These are phyloP conservation scores for Marisa cornuarietis DNA, from an alignment of 1,140 invertebrate genomes.

Conservation along the genomic window DNA sequence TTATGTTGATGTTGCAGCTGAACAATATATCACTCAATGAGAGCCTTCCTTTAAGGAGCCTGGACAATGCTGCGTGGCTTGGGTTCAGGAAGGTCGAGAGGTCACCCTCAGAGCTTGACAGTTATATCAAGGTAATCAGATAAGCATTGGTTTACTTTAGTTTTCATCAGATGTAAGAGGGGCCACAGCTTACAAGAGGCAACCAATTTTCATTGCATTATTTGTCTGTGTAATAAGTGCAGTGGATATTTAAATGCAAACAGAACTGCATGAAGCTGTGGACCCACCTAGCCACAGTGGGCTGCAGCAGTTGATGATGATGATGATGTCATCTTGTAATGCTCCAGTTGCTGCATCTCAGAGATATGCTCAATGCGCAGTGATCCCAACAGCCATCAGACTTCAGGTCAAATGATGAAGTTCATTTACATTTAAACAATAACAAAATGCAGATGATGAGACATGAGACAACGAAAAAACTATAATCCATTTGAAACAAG, in stretches of 20 bases:
- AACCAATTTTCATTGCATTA: no score
- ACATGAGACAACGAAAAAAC: no score
- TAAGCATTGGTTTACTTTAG: no score
- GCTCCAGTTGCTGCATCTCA: no score
- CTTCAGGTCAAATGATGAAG: no score
- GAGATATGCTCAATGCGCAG: no score
- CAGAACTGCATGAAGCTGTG: not conserved
- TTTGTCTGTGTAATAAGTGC: not conserved
- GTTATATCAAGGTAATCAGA: conserved; percentile 58
- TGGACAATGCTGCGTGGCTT: conserved; percentile 89
- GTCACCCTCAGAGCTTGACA: conserved; percentile 35
- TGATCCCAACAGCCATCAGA: no score
- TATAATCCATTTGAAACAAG: no score
- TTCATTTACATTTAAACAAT: no score
- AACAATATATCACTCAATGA: not conserved
- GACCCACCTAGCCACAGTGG: not conserved
- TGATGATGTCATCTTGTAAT: no score
- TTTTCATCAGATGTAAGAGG: no score
- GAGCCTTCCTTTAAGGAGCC: not conserved
- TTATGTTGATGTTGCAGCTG: not conserved
- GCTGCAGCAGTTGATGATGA: not conserved
- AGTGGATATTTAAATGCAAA: not conserved
- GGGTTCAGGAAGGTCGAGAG: conserved; percentile 82
- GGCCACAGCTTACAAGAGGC: not conserved
- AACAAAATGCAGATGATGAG: no score